A percentile compares a stretch with the other conserved stretches of the same genome.
Evolutionary conservation across 2,797 vertebrate species (phyloP).

Genomic region (Taeniopygia guttata): DNA sequence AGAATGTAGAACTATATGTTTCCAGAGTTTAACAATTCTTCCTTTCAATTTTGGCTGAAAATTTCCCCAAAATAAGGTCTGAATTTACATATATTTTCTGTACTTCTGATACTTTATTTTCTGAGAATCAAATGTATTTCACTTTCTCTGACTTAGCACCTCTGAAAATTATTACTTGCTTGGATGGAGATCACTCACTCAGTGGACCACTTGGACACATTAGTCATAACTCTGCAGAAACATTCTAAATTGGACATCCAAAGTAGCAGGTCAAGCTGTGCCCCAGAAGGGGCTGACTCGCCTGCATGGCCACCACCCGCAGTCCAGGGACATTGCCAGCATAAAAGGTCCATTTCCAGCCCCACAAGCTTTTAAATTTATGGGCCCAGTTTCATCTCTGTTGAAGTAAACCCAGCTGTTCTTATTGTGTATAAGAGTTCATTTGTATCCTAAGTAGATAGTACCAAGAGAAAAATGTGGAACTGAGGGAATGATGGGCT

Average conservation of each 20-base stretch:
- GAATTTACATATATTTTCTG: background rate
- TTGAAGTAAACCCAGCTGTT: background rate
- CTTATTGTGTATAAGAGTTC: background rate
- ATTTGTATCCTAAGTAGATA: background rate
- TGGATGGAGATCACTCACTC: background rate
- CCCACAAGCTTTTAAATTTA: background rate
- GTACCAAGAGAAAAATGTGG: background rate
- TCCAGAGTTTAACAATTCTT: background rate
- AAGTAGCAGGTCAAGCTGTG: background rate
- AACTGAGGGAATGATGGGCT: background rate
- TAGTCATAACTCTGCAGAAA: background rate
- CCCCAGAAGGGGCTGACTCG: background rate
- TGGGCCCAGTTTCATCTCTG: background rate
- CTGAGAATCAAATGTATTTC: background rate
- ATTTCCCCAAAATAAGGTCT: background rate
- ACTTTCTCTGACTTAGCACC: background rate
- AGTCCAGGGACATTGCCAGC: background rate
- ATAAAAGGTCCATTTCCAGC: background rate
- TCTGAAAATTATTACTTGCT: background rate
- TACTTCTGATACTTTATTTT: background rate
- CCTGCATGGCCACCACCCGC: background rate
- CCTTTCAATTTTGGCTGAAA: background rate
- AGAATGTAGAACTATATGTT: background rate
- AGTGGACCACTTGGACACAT: background rate
- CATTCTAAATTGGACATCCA: background rate